Evolutionary conservation across 2,888 invertebrate species (phyloP).

Genomic region (Eurytoma adleriae): DNA sequence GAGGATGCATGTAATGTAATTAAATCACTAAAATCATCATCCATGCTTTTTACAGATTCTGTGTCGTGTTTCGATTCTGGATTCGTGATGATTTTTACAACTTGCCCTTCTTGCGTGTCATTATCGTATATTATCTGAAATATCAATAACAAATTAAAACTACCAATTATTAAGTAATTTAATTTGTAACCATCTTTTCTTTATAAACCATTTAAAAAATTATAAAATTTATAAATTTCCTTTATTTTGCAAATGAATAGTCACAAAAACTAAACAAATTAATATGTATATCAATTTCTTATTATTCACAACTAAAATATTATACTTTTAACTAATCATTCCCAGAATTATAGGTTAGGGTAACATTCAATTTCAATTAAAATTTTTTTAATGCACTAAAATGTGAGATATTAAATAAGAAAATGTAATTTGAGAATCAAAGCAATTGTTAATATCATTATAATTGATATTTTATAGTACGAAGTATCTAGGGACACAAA

Average conservation of each 20-base stretch:
- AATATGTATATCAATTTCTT: not conserved
- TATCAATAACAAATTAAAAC: not conserved
- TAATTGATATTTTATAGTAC: not conserved
- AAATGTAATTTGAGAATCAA: too few relatives aligned
- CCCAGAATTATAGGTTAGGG: too few relatives aligned
- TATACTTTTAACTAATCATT: too few relatives aligned
- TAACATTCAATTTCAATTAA: too few relatives aligned
- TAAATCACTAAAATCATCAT: constrained; percentile 21
- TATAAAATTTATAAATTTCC: not conserved
- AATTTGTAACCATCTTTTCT: too few relatives aligned
- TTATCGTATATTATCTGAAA: constrained; percentile 53
- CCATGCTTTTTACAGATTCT: constrained; percentile 3
- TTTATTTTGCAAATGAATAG: not conserved
- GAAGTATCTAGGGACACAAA: too few relatives aligned
- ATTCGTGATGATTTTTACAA: constrained; percentile 36
- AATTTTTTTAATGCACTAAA: too few relatives aligned
- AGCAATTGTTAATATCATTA: not conserved
- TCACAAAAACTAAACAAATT: not conserved
- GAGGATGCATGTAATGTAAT: constrained; percentile 53
- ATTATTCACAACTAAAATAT: not conserved
- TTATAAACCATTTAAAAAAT: constrained; percentile 8
- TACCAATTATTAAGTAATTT: not conserved
- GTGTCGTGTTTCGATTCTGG: constrained; percentile 5
- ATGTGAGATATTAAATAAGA: too few relatives aligned
- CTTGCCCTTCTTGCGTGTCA: constrained; percentile 38